These are phyloP conservation scores for Stegana nigrithorax DNA, from an alignment of 2,888 invertebrate species.

Conservation along the genomic window DNA sequence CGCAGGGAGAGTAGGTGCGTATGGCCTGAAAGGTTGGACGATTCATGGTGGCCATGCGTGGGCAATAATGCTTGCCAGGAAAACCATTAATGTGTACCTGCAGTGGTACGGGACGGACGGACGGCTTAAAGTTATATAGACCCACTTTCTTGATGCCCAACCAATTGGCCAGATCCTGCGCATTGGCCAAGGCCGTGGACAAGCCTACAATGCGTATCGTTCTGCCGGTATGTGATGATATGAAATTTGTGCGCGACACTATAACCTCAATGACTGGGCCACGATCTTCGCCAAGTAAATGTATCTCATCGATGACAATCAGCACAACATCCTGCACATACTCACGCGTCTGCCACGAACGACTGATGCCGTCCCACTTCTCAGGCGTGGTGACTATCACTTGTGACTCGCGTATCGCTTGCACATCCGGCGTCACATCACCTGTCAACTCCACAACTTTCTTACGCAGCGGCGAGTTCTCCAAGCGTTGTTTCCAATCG, in stretches of 20 bases:
- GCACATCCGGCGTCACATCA: conserved; percentile 85
- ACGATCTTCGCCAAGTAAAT: conserved; percentile 90
- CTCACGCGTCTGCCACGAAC: conserved; percentile 96
- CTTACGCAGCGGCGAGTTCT: conserved; percentile 75
- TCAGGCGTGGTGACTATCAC: conserved; percentile 99
- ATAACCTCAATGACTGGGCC: conserved; percentile 96
- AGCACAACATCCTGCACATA: conserved; percentile 93
- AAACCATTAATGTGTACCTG: conserved; percentile 93
- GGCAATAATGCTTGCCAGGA: conserved; percentile 98
- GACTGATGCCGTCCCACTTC: conserved; percentile 99
- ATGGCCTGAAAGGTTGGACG: conserved; percentile 97
- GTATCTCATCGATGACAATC: conserved; percentile 98
- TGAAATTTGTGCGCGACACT: conserved; percentile 96
- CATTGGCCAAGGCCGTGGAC: conserved; percentile 98
- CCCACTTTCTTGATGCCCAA: conserved; percentile 89
- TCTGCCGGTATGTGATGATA: conserved; percentile 87
- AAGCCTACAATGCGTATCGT: conserved; percentile 91
- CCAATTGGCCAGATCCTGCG: conserved; percentile 97
- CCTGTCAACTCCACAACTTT: conserved; percentile 97
- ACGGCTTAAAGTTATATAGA: conserved; percentile 96
- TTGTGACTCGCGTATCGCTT: conserved; percentile 84
- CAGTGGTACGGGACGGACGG: conserved; percentile 96
- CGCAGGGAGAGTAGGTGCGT: conserved; percentile 88
- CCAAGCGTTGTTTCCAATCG: conserved; percentile 91
- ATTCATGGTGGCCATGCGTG: conserved; percentile 99